Conservation (phyloP, 2,113 vertebrate genomes). For the Lota lota region DNA sequence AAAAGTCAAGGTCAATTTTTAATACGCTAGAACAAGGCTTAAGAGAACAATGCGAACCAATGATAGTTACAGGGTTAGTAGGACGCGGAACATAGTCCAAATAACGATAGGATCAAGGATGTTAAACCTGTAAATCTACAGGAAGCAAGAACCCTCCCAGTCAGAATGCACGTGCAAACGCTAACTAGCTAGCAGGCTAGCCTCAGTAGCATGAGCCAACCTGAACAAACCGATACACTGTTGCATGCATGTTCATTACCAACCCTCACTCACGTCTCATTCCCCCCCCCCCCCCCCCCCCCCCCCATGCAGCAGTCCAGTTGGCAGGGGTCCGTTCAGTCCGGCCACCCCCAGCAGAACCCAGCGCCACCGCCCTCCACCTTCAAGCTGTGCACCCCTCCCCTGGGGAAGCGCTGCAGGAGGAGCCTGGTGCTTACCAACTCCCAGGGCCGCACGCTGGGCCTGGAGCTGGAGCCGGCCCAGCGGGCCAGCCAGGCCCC, state of each 20-base stretch:
- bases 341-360: conserved; percentile 29
- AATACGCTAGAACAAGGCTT: too few species aligned
- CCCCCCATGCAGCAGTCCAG: conserved; percentile 29
- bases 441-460: conserved; percentile 30
- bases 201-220: too few species aligned
- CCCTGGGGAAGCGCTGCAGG: conserved; percentile 58
- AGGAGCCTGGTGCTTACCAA: conserved; percentile 51
- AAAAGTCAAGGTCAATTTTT: too few species aligned
- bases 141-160: too few species aligned
- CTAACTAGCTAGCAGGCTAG: too few species aligned
- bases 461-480: conserved; percentile 42
- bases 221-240: too few species aligned
- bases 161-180: too few species aligned
- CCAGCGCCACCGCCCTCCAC: conserved; percentile 51
- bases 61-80: too few species aligned
- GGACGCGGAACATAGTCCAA: too few species aligned
- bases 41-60: too few species aligned
- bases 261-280: neutral
- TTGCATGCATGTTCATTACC: neutral
- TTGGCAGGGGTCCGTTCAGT: conserved; percentile 51
- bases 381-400: conserved; percentile 73
- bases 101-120: too few species aligned
- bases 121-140: too few species aligned
- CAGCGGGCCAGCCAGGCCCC: conserved; percentile 40
- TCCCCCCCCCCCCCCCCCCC: neutral